These are phyloP conservation scores for Amblyraja radiata DNA, from an alignment of 2,797 vertebrate genomes.

Conservation along the genomic window DNA sequence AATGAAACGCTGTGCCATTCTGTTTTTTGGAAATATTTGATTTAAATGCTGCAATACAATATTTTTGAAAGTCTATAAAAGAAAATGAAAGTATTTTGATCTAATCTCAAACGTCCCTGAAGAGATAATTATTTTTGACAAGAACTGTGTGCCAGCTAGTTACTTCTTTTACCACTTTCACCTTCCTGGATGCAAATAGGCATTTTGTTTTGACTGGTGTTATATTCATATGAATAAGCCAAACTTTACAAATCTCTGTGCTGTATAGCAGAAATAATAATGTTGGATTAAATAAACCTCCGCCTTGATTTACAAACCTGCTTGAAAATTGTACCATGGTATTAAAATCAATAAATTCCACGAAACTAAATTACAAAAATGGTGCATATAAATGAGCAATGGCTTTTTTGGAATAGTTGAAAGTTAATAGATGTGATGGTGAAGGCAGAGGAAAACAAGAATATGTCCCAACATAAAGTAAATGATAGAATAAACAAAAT, in stretches of 20 bases:
- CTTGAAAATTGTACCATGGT: too few species aligned
- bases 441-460: not conserved
- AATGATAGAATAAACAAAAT: not conserved
- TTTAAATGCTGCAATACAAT: not conserved
- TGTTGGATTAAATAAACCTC: too few species aligned
- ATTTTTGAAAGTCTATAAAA: not conserved
- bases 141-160: not conserved
- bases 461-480: not conserved
- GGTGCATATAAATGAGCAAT: not conserved
- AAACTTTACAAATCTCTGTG: not conserved
- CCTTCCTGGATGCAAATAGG: not conserved
- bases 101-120: not conserved
- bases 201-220: not conserved
- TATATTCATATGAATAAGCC: not conserved
- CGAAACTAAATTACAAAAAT: not conserved
- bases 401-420: not conserved
- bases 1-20: not conserved
- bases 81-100: not conserved
- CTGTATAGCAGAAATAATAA: not conserved
- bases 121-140: not conserved
- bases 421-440: not conserved
- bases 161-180: not conserved
- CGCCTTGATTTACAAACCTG: too few species aligned
- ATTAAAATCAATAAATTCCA: too few species aligned
- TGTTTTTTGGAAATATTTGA: not conserved